Base-by-base conservation (phyloP, 2,113 vertebrate species). In the Prinia subflava region DNA sequence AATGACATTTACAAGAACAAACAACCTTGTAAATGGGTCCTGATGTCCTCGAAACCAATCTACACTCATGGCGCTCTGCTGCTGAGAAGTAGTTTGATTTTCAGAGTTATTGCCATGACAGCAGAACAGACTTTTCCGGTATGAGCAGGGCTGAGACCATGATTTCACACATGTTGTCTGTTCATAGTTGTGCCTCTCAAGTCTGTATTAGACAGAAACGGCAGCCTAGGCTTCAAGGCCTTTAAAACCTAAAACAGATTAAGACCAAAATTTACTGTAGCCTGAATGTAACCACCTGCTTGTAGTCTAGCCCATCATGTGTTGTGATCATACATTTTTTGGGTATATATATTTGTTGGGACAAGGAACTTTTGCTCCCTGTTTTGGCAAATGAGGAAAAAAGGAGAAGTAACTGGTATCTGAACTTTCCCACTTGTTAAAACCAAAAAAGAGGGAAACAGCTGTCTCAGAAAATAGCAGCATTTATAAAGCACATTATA, bases 91-190 rank as follows among this genome's bases (percentile, higher is more conserved):
- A 39, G 33, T 21, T 76, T 33, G 47, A 64, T 76, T 67, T 59
- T 55, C 33, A 56, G 39, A 63, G 28, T 39, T 59, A 16, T 39
- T 63, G 33, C 53, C 35, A 20, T 55, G n/a, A 71, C 5, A 59
- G 50, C 23, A 42, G 57, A 46, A 39, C 19, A 67, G 52, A 27
- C 31, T 65, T 85, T 57, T 41, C 22, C 25, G 0, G 0, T 41
- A 10, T 5, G 41, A 74, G 12, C 23, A 56, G 41, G 46, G 41
- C 59, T 3, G 11, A 92, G 53, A 33, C 30, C 83, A 67, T 1
- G 0, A 2, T 63, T 87, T 70, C 64, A 62, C 53, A 76, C 15
- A 3, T 3, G 1, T 33, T 2, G 0, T 47, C 63, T 8, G 31
- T 20, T 70, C 7, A 2, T 31, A 62, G 44, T 24, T 50, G 9